phyloP scores from a whole-genome alignment of 2,797 vertebrate genomes.

The Champsocephalus gunnari region DNA sequence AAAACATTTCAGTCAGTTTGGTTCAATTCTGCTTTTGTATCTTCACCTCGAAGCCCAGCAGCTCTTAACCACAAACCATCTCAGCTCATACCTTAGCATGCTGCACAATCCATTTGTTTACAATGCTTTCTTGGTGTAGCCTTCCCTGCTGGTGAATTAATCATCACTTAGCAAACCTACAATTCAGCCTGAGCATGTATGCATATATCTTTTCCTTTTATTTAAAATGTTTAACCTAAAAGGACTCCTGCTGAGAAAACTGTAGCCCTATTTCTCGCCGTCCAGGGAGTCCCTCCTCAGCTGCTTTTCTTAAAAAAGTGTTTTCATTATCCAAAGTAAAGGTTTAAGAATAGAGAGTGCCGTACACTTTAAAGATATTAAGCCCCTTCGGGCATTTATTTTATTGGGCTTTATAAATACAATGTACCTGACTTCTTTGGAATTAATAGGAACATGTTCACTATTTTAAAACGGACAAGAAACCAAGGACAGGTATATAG shows the following conservation, averaged over 20 bases:
- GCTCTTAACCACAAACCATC: slow-evolving; percentile 8
- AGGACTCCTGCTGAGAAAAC: not conserved
- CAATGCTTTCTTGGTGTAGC: not conserved
- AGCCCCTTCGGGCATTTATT: not conserved
- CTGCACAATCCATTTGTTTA: slow-evolving; percentile 5
- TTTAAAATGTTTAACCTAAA: not conserved
- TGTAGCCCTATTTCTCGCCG: not conserved
- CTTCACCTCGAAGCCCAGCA: slow-evolving; percentile 27
- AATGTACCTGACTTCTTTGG: not conserved
- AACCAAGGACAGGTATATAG: slow-evolving; percentile 24
- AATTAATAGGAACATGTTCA: slow-evolving; percentile 1
- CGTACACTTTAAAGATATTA: not conserved
- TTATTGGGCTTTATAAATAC: not conserved
- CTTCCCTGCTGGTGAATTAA: not conserved
- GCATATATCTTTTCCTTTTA: not conserved
- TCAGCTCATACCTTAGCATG: not conserved
- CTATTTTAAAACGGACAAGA: slow-evolving; percentile 24
- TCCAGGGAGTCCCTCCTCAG: not conserved
- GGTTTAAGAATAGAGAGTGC: not conserved
- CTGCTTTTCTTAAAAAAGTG: not conserved
- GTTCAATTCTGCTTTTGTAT: slow-evolving; percentile 36
- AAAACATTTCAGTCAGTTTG: slow-evolving; percentile 29
- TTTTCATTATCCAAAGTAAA: not conserved
- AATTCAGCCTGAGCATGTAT: not conserved
- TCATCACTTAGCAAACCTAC: not conserved